Evolutionary conservation across 2,888 invertebrate genomes (phyloP).

Genomic region (Euproctis similis): DNA sequence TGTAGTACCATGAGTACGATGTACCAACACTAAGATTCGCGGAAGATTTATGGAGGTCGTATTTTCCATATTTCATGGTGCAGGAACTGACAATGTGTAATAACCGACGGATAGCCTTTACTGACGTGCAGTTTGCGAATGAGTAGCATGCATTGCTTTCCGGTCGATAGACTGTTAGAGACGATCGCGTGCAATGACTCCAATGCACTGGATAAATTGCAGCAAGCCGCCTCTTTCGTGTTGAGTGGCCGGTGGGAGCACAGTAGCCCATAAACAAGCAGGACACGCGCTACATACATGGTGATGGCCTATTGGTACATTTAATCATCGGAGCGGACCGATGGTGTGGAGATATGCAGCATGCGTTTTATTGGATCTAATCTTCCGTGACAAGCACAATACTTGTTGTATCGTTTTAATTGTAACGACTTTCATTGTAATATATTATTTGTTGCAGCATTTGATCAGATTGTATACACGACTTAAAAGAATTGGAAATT

Average conservation of each 20-base stretch:
- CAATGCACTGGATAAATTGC: constrained; percentile 38
- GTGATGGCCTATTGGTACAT: constrained; percentile 52
- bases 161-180: constrained; percentile 39
- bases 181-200: constrained; percentile 45
- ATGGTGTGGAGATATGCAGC: constrained; percentile 56
- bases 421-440: too few relatives aligned
- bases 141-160: constrained; percentile 54
- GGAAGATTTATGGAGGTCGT: constrained; percentile 67
- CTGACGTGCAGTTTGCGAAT: constrained; percentile 46
- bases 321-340: constrained; percentile 63
- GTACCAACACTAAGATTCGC: constrained; percentile 65
- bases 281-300: constrained; percentile 46
- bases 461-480: too few relatives aligned
- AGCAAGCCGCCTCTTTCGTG: constrained; percentile 40
- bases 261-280: constrained; percentile 26
- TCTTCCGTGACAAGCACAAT: constrained; percentile 39
- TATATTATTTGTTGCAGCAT: too few relatives aligned
- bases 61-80: constrained; percentile 73
- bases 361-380: constrained; percentile 36
- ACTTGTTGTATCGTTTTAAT: constrained; percentile 8
- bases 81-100: constrained; percentile 39
- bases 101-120: constrained; percentile 50
- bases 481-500: constrained; percentile 7
- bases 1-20: constrained; percentile 72
- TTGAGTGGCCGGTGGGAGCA: constrained; percentile 29